A percentile compares a stretch with the other conserved stretches of the same genome.
phyloP scores from a whole-genome alignment of 2,113 vertebrate genomes.

The Oryctolagus cuniculus region mOryCun1.1 NC_091441.1:62835001-62835500 shows the following conservation, averaged over 20 bases:
- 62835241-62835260: background rate
- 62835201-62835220: background rate
- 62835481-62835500: background rate
- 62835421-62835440: background rate
- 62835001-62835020: background rate
- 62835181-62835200: background rate
- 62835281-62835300: slow-evolving; percentile 1
- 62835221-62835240: background rate
- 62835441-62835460: background rate
- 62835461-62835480: background rate
- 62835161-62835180: background rate
- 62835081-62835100: background rate
- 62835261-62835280: background rate
- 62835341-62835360: background rate
- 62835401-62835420: too few relatives aligned
- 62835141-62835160: background rate
- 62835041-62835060: background rate
- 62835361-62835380: background rate
- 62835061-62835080: background rate
- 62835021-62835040: slow-evolving; percentile 1
- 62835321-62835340: background rate
- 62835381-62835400: background rate
- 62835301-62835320: background rate
- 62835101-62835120: background rate
- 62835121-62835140: background rate